These are phyloP conservation scores for Ictalurus furcatus DNA, from an alignment of 2,113 vertebrate genomes.

Conservation along the genomic window DNA sequence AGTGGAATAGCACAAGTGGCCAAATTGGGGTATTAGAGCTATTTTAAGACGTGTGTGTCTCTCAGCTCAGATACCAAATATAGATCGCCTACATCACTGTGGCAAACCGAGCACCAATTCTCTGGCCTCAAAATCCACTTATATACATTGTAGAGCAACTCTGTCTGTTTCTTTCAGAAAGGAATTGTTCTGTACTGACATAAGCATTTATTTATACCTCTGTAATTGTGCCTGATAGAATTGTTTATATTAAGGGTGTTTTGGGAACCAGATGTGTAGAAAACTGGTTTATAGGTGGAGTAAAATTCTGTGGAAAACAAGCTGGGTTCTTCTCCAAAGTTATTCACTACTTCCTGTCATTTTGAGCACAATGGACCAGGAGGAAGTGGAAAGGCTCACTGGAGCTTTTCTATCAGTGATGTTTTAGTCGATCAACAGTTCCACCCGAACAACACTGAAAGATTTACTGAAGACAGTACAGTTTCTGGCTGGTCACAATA, in stretches of 20 bases:
- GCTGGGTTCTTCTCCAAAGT: slow-evolving; percentile 67
- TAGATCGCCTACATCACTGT: slow-evolving; percentile 67
- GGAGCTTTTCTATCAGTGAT: slow-evolving; percentile 59
- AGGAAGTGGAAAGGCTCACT: slow-evolving; percentile 64
- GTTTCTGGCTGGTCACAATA: neutral
- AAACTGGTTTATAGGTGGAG: slow-evolving; percentile 48
- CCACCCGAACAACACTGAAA: slow-evolving; percentile 59
- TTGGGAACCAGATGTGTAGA: slow-evolving; percentile 38
- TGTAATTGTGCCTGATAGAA: slow-evolving; percentile 32
- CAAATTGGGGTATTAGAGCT: slow-evolving; percentile 74
- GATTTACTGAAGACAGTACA: slow-evolving; percentile 21
- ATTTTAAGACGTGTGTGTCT: slow-evolving; percentile 74
- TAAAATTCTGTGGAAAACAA: slow-evolving; percentile 62
- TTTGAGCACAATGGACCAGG: slow-evolving; percentile 63
- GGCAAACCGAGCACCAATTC: slow-evolving; percentile 65
- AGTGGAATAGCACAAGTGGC: slow-evolving; percentile 67
- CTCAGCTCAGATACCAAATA: slow-evolving; percentile 74
- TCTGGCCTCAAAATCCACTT: slow-evolving; percentile 70
- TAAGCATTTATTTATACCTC: slow-evolving; percentile 28
- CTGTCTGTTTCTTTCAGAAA: slow-evolving; percentile 17
- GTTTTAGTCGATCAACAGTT: slow-evolving; percentile 53
- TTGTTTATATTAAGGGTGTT: slow-evolving; percentile 46
- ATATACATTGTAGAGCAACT: slow-evolving; percentile 66
- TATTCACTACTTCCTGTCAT: slow-evolving; percentile 68
- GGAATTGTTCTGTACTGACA: slow-evolving; percentile 6